Evolutionary conservation across 2,113 vertebrate species (phyloP), one percentile per base, ranked within the genome.

Genomic region (Neogobius melanostomus): DNA sequence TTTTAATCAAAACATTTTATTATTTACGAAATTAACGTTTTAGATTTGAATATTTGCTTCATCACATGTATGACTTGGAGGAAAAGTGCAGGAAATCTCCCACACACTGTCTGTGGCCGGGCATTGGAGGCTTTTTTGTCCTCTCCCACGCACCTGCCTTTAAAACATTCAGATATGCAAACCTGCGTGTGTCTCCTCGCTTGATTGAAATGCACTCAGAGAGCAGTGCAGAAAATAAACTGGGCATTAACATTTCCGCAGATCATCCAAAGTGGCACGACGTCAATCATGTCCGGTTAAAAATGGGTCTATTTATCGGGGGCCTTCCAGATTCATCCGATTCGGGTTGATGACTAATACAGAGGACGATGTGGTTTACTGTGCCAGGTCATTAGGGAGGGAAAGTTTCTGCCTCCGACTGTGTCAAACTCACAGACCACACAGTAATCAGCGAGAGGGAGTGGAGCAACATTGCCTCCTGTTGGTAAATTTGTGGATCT

Each of bases 101-200:
- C 82, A 85, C 84, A 82, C 77, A 76, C 69, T 86, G 85, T 88
- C 84, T 89, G 80, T 53, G 72, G 80, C 76, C 80, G 81, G 69
- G 73, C 71, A 77, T 79, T 82, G 79, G 81, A 75, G 79, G 82
- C 77, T 85, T 78, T 82, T 89, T 71, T 84, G 72, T 77, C 70
- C 74, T 84, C 87, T 85, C 87, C 89, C 81, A 89, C 85, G 73
- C 84, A 82, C 72, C 56, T 64, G 56, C 57, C 77, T 74, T 80
- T 61, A 70, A 82, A 86, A 74, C 74, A 74, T 68, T 84, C 79
- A 75, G 68, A 86, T 79, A 69, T 78, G 70, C 81, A 86, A 81
- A 79, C 73, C 53, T 49, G 28, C 28, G 69, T 53, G 68, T 63
- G 76, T 50, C 4, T 42, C 56, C 84, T 71, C 4, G 75, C 57